phyloP scores from a whole-genome alignment of 2,797 vertebrate species.

The Danio tinwini region DNA sequence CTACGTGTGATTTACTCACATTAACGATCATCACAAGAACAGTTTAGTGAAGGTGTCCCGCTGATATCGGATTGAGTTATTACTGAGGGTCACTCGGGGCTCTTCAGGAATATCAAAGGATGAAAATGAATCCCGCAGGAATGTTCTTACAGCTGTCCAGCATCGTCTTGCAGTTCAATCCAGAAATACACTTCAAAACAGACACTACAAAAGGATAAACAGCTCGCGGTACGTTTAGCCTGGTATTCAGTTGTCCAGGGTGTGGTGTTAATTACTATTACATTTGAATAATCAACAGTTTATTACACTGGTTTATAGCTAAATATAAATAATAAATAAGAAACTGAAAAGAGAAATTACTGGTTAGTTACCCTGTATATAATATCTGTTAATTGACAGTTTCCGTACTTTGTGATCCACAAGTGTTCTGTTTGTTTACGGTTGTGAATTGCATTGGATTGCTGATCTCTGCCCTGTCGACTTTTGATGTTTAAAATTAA shows the following conservation, averaged over 20 bases:
- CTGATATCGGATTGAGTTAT: slow-evolving; percentile 50
- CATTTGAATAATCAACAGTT: background rate
- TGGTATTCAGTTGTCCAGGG: slow-evolving; percentile 72
- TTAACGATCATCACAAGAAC: background rate
- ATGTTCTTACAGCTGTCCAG: slow-evolving; percentile 90
- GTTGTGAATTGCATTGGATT: too few relatives aligned
- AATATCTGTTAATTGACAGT: too few relatives aligned
- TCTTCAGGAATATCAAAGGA: slow-evolving; percentile 76
- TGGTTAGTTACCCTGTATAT: too few relatives aligned
- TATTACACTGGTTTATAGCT: background rate
- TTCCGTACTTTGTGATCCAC: too few relatives aligned
- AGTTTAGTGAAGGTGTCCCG: background rate
- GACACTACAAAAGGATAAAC: slow-evolving; percentile 89
- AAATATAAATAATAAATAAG: background rate
- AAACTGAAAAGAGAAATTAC: too few relatives aligned
- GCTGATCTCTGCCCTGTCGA: too few relatives aligned
- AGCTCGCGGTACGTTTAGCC: slow-evolving; percentile 81
- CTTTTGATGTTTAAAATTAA: too few relatives aligned
- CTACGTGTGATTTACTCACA: too few relatives aligned
- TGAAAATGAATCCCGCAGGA: slow-evolving; percentile 79
- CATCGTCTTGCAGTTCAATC: slow-evolving; percentile 79
- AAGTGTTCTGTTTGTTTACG: too few relatives aligned
- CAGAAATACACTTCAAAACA: slow-evolving; percentile 89
- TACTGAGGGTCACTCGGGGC: slow-evolving; percentile 68
- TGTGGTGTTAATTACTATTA: background rate